Base-by-base conservation (phyloP, 2,888 invertebrate genomes). In the Conus canariensis region DNA sequence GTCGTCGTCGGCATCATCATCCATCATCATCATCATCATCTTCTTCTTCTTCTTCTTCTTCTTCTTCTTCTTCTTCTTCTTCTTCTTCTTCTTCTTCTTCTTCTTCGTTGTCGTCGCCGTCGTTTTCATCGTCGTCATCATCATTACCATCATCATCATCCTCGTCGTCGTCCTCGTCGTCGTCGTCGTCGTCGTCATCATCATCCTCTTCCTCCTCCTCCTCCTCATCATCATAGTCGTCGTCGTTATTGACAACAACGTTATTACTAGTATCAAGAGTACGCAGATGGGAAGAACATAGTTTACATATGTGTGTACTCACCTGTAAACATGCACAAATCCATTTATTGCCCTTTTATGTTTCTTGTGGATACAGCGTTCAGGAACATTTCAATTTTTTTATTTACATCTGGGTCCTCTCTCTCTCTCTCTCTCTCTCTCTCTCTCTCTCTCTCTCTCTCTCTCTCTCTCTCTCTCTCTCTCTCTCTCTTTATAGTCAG, bases 201-300 rank as follows among this genome's bases (percentile, higher is more conserved):
- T 85, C 59, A 85, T 85, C 85, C 59, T 85, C 59, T 59, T 60
- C 85, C 19, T 85, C 85, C 59, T 85, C 85, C 45, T 80, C 80
- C 45, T 80, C 80, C 1, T 77, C 77, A 77, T 77, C 30, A 30
- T 30, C 77, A 77, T 30, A 7, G 25, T 77, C 77, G 25, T 25
- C 80, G 25, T 80, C 7, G 25, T 16, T 9, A 80, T 80, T 45
- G 3, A 45, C 45, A 45, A 45, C 45, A 45, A 45, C 45, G 45
- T 45, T 45, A 45, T 45, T 45, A 45, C 45, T 45, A 45, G 45
- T 45, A 4, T 4, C 3, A 3, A 45, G 45, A 45, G 45, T 4
- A 45, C 45, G 45, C 45, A 3, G 45, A 45, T 45, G 45, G 45
- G 45, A 45, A 4, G 45, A 4, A 45, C 45, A 45, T 45, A 1